Base-by-base conservation (phyloP, 2,797 vertebrate species). In the Myripristis jacobus region DNA sequence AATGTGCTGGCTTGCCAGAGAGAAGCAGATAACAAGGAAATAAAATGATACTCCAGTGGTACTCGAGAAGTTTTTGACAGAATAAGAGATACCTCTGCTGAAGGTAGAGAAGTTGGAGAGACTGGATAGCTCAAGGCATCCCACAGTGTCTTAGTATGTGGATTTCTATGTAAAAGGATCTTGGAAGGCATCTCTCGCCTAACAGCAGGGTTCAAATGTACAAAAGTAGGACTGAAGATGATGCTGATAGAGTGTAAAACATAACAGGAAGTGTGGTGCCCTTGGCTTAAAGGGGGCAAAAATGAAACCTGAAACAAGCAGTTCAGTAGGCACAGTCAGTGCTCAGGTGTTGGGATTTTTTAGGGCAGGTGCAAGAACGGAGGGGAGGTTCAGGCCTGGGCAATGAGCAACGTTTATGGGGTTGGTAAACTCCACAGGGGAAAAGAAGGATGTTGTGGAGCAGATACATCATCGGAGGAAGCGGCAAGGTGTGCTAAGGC, bases 71-170 rank as follows among this genome's bases (percentile, higher is more conserved):
- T 61, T 57, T 57, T 41, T 3, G 4, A 70, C 54, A 13, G 46
- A 54, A 43, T 16, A 59, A 29, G 10, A 79, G 75, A 84, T 81
- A 41, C 47, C 61, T 27, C 21, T 58, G 18, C 73, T 61, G 4
- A 43, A 43, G 41, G 15, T 2, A 16, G 38, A 43, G 41, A 43
- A 43, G 41, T 15, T 16, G 16, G 29, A 43, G 53, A 65, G 13
- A 15, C 16, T 52, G 58, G 50, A 62, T 13, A 18, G 60, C 51
- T 77, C 18, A 16, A 29, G 38, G 50, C 65, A 61, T 66, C 29
- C 29, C 48, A 51, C 41, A 60, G 53, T 66, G 73, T 80, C 57
- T 43, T 1, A 38, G 27, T 15, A 15, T 41, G 38, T 4, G 38
- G 15, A 13, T 41, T 41, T 41, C 3, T 41, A 41, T 41, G 18